Percentiles rank a stretch among this genome's conserved stretches.
phyloP scores from a whole-genome alignment of 2,888 invertebrate species.

The Dascillus cervinus region DNA sequence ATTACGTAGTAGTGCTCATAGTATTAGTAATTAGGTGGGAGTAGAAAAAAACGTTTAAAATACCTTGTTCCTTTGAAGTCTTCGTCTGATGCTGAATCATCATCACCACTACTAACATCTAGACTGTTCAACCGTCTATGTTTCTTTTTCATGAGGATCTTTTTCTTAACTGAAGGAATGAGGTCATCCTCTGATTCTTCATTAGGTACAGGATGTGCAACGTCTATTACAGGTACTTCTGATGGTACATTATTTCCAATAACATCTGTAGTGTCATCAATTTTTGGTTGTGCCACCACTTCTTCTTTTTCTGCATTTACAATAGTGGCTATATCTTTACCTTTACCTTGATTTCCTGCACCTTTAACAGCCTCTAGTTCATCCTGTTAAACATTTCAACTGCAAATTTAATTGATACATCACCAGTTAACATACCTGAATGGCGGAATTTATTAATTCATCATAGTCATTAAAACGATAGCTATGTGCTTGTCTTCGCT shows the following conservation, averaged over 20 bases:
- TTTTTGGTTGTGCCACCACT: conserved; percentile 13
- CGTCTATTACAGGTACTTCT: conserved; percentile 16
- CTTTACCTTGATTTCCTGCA: conserved; percentile 74
- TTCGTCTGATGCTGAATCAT: conserved; percentile 78
- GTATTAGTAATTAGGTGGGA: too few species aligned
- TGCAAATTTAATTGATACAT: conserved; percentile 3
- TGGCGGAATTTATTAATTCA: conserved; percentile 88
- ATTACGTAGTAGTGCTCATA: too few species aligned
- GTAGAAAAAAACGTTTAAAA: too few species aligned
- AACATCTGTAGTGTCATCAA: background rate
- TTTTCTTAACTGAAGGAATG: conserved; percentile 27
- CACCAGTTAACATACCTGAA: conserved; percentile 48
- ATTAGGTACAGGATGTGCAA: conserved; percentile 17
- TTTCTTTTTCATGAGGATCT: conserved; percentile 49
- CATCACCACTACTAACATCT: conserved; percentile 72
- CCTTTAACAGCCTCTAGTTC: conserved; percentile 69
- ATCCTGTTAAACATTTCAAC: conserved; percentile 42
- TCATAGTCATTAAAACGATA: conserved; percentile 91
- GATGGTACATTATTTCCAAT: conserved; percentile 9
- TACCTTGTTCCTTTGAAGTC: conserved; percentile 85
- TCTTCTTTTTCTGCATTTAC: conserved; percentile 66
- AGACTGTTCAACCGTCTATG: conserved; percentile 70
- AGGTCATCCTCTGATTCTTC: conserved; percentile 39
- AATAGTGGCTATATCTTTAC: conserved; percentile 90
- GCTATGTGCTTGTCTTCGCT: conserved; percentile 71